A percentile compares a stretch with the other conserved stretches of the same genome.
Conservation (phyloP, 2,888 invertebrate genomes). For the Tribolium freemani region DNA sequence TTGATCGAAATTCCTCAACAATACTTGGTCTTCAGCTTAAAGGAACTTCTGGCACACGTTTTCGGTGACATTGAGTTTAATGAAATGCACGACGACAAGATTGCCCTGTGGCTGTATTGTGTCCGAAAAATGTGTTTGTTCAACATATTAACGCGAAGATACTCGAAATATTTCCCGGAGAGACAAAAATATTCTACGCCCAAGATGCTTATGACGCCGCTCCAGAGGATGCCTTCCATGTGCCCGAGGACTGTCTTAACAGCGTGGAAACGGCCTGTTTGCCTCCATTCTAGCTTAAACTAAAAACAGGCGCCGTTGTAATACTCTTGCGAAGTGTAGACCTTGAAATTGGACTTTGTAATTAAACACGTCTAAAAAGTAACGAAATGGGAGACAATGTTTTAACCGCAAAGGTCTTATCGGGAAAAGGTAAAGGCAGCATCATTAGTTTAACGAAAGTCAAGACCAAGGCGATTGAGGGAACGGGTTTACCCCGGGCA, state of each 20-base stretch:
- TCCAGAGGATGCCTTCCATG: constrained; percentile 28
- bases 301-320: constrained; percentile 48
- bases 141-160: constrained; percentile 13
- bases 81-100: too few relatives aligned
- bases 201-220: constrained; percentile 23
- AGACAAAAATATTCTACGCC: constrained; percentile 26
- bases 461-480: too few relatives aligned
- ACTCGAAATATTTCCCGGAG: constrained; percentile 17
- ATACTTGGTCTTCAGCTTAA: too few relatives aligned
- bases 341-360: constrained; percentile 46
- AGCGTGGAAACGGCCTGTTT: constrained; percentile 46
- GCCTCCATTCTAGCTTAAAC: constrained; percentile 48
- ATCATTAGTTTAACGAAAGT: too few relatives aligned
- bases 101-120: too few relatives aligned
- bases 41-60: too few relatives aligned
- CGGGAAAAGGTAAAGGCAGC: constrained; percentile 7
- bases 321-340: constrained; percentile 52
- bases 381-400: neutral
- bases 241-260: constrained; percentile 37
- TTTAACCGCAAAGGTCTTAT: constrained; percentile 29
- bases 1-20: too few relatives aligned
- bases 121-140: too few relatives aligned
- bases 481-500: too few relatives aligned
- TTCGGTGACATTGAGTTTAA: too few relatives aligned
- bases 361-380: constrained; percentile 44